Percentiles rank a stretch among this genome's conserved stretches.
These are phyloP conservation scores for Hypsopygia costalis DNA, from an alignment of 2,888 invertebrate genomes.

Conservation along the genomic window DNA sequence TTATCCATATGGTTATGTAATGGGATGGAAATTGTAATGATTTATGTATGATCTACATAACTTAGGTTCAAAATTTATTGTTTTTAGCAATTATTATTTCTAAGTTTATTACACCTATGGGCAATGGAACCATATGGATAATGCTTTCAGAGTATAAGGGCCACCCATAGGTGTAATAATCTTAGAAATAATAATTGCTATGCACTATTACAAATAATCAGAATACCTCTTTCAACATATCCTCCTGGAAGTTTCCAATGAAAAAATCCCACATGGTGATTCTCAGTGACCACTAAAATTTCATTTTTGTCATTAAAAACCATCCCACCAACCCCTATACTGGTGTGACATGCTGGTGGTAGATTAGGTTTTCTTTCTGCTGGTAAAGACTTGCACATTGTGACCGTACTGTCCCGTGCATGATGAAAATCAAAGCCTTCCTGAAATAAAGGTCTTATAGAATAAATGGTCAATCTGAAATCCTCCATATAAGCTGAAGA, in stretches of 20 bases:
- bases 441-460: constrained; percentile 45
- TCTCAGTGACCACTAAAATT: constrained; percentile 90
- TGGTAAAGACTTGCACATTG: constrained; percentile 91
- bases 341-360: constrained; percentile 90
- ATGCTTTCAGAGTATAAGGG: no score
- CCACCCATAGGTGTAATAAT: no score
- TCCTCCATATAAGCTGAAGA: no score
- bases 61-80: no score
- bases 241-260: constrained; percentile 97
- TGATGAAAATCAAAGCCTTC: constrained; percentile 94
- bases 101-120: no score
- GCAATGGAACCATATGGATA: no score
- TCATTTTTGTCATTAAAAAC: constrained; percentile 89
- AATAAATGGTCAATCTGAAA: no score
- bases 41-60: no score
- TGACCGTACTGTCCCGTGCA: constrained; percentile 88
- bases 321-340: constrained; percentile 90
- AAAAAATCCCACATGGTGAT: constrained; percentile 68
- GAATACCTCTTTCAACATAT: constrained; percentile 91
- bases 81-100: no score
- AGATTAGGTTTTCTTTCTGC: constrained; percentile 80
- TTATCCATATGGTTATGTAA: no score
- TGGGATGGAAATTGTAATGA: no score
- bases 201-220: neutral
- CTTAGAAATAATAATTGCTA: neutral